Evolutionary conservation across 2,797 vertebrate species (phyloP).

Genomic region (Apogon hyalosoma): DNA sequence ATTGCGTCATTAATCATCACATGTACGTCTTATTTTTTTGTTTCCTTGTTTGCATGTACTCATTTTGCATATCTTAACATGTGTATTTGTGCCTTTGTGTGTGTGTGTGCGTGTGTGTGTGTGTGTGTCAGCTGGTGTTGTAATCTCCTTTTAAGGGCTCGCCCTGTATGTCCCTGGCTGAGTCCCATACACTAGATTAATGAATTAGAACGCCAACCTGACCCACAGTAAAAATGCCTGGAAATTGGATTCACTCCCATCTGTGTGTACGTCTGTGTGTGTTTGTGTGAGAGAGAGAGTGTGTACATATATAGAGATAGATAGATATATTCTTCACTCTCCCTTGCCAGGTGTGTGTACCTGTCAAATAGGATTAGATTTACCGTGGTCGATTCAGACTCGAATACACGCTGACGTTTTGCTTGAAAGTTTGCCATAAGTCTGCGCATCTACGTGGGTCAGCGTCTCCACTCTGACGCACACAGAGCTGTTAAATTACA

Average conservation of each 20-base stretch:
- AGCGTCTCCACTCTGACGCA: not conserved
- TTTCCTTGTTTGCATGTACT: conserved; percentile 34
- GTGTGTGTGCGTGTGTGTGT: conserved; percentile 20
- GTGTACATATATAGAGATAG: not conserved
- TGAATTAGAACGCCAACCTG: conserved; percentile 67
- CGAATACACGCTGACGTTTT: conserved; percentile 25
- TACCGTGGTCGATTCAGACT: conserved; percentile 37
- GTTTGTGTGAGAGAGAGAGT: no score
- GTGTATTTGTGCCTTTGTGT: conserved; percentile 34
- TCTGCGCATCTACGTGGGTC: not conserved
- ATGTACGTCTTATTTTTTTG: not conserved
- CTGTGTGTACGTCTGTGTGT: conserved; percentile 13
- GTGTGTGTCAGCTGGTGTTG: conserved; percentile 34
- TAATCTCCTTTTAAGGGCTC: conserved; percentile 62
- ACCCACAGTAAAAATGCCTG: conserved; percentile 56
- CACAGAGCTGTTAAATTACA: not conserved
- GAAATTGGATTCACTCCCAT: conserved; percentile 68
- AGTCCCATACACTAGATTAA: conserved; percentile 62
- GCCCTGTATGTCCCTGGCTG: conserved; percentile 55
- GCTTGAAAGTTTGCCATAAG: conserved; percentile 25
- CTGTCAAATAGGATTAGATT: conserved; percentile 41
- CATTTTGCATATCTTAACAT: conserved; percentile 21
- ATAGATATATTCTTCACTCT: conserved; percentile 1
- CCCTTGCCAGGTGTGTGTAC: conserved; percentile 9
- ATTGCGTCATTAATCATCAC: conserved; percentile 5